These are phyloP conservation scores for Crioceris asparagi DNA, from an alignment of 2,888 invertebrate species.

Conservation along the genomic window DNA sequence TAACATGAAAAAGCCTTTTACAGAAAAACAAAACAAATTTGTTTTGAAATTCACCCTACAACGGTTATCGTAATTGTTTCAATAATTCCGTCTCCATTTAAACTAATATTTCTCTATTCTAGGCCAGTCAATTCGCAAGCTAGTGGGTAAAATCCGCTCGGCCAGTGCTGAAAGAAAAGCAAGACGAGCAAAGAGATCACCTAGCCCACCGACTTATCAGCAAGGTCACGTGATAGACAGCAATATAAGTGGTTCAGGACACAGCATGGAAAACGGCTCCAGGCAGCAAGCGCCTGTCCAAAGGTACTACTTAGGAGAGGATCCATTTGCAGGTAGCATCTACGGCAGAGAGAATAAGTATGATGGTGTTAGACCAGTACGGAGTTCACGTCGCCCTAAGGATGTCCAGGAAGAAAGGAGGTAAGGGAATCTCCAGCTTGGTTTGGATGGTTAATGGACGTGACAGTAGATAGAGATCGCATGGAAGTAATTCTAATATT, in stretches of 20 bases:
- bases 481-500: no score
- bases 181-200: constrained; percentile 47
- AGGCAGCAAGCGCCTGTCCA: constrained; percentile 24
- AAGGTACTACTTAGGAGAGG: constrained; percentile 72
- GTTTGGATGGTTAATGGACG: not conserved
- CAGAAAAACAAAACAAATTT: no score
- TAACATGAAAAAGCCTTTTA: no score
- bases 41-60: no score
- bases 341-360: constrained; percentile 79
- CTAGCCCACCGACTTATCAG: constrained; percentile 44
- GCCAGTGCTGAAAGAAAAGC: constrained; percentile 58
- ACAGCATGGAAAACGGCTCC: not conserved
- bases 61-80: no score
- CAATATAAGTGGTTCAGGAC: constrained; percentile 31
- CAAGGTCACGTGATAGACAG: constrained; percentile 45
- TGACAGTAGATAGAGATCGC: no score
- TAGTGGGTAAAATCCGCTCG: constrained; percentile 73
- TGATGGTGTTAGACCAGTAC: constrained; percentile 50
- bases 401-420: constrained; percentile 43
- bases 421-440: no score
- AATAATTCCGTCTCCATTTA: no score
- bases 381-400: constrained; percentile 28
- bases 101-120: constrained; percentile 32
- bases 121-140: constrained; percentile 70
- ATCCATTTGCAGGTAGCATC: constrained; percentile 73